These are phyloP conservation scores for Callithrix jacchus DNA, from an alignment of 2,113 vertebrate genomes.

Conservation along the genomic window DNA sequence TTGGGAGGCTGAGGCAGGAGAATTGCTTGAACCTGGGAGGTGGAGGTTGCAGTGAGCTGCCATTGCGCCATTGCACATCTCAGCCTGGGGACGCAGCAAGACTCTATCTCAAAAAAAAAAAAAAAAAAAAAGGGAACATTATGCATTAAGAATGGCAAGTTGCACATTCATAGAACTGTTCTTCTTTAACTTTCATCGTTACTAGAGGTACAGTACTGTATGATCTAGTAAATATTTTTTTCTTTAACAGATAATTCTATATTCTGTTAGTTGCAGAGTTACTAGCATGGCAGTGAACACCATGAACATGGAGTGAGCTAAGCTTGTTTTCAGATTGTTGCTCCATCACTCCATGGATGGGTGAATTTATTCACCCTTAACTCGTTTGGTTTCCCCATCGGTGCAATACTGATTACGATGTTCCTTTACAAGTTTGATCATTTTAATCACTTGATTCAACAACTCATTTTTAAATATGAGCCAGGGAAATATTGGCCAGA, in stretches of 20 bases:
- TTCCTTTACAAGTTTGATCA: not conserved
- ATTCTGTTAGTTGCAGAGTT: not conserved
- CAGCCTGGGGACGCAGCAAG: too few relatives aligned
- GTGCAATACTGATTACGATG: not conserved
- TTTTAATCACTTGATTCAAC: not conserved
- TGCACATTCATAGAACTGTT: not conserved
- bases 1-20: too few relatives aligned
- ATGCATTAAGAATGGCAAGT: not conserved
- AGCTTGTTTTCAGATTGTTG: not conserved
- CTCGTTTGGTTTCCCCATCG: not conserved
- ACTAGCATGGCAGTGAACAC: not conserved
- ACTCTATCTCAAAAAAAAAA: too few relatives aligned
- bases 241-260: not conserved
- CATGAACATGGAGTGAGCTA: not conserved
- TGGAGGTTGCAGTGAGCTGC: too few relatives aligned
- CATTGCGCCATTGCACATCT: too few relatives aligned
- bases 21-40: too few relatives aligned
- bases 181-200: not conserved
- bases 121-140: too few relatives aligned
- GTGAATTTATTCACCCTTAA: not conserved
- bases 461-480: not conserved
- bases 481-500: not conserved
- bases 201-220: not conserved
- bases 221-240: not conserved
- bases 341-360: accelerated